Evolutionary conservation across 2,888 invertebrate species (phyloP).

Genomic region (Tenthredo amoena): DNA sequence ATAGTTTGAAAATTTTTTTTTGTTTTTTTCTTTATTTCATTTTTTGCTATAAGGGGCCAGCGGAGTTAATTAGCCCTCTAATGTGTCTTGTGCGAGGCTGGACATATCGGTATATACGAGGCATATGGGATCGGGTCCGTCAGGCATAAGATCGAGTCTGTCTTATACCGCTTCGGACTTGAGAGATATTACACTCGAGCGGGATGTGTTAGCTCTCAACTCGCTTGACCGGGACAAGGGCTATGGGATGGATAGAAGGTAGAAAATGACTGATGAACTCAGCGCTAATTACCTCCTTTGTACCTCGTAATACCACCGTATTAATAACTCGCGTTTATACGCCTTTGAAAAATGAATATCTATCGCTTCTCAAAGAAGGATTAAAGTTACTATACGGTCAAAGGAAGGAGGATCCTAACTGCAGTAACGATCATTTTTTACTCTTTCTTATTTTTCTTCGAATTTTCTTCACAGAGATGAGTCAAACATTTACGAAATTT

Average conservation of each 20-base stretch:
- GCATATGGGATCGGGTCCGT: not conserved
- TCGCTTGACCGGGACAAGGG: conserved; percentile 45
- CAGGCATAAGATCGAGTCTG: not conserved
- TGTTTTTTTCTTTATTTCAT: too few species aligned
- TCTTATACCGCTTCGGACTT: not conserved
- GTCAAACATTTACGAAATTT: too few species aligned
- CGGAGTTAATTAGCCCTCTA: conserved; percentile 72
- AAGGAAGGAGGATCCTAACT: not conserved
- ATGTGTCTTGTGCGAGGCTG: conserved; percentile 65
- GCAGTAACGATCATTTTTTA: too few species aligned
- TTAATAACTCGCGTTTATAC: conserved; percentile 75
- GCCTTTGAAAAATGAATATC: conserved; percentile 74
- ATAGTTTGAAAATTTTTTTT: conserved; percentile 56
- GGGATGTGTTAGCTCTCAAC: not conserved
- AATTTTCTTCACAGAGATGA: too few species aligned
- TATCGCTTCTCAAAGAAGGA: conserved; percentile 57
- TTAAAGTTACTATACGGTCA: conserved; percentile 43
- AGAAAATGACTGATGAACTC: conserved; percentile 75
- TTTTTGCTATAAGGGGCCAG: conserved; percentile 51
- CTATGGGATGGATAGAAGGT: conserved; percentile 60
- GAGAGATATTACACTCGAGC: not conserved
- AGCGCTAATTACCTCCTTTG: conserved; percentile 75
- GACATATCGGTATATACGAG: not conserved
- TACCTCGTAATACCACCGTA: conserved; percentile 72
- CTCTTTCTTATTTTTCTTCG: too few species aligned